Evolutionary conservation across 2,113 vertebrate species (phyloP).

Genomic region (Alethe castanea): DNA sequence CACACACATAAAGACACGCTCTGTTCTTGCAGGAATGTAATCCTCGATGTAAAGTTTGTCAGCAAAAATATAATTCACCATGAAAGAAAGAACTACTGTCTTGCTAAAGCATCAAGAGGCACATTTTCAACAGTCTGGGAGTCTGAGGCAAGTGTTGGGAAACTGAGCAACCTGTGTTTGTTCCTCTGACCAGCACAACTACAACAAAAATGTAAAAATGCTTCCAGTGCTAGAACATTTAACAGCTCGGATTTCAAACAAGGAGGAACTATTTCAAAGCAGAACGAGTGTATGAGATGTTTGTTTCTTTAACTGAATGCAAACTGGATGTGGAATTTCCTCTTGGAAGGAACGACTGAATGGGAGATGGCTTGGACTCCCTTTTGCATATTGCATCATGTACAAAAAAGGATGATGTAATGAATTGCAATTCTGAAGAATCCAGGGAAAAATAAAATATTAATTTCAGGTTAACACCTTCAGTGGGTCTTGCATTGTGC

Average conservation of each 20-base stretch:
- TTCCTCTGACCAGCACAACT: neutral
- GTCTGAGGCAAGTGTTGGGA: neutral
- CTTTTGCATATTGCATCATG: constrained; percentile 25
- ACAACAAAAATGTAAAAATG: neutral
- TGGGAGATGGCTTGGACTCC: constrained; percentile 17
- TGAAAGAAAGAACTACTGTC: constrained; percentile 20
- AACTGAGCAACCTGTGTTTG: neutral
- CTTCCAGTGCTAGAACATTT: neutral
- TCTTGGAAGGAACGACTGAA: constrained; percentile 1
- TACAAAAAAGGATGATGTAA: constrained; percentile 23
- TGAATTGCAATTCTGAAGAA: neutral
- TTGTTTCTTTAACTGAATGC: constrained; percentile 52
- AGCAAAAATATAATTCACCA: neutral
- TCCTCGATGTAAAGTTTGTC: neutral
- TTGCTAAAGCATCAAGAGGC: neutral
- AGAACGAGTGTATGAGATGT: neutral
- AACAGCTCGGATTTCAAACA: constrained; percentile 26
- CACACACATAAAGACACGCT: neutral
- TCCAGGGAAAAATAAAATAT: neutral
- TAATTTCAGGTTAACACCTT: neutral
- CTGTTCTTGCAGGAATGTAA: neutral
- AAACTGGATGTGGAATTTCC: constrained; percentile 61
- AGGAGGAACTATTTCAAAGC: neutral
- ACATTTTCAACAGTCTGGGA: neutral
- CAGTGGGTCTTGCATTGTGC: neutral